phyloP scores from a whole-genome alignment of 2,113 vertebrate genomes.

The Macrotus californicus region DNA sequence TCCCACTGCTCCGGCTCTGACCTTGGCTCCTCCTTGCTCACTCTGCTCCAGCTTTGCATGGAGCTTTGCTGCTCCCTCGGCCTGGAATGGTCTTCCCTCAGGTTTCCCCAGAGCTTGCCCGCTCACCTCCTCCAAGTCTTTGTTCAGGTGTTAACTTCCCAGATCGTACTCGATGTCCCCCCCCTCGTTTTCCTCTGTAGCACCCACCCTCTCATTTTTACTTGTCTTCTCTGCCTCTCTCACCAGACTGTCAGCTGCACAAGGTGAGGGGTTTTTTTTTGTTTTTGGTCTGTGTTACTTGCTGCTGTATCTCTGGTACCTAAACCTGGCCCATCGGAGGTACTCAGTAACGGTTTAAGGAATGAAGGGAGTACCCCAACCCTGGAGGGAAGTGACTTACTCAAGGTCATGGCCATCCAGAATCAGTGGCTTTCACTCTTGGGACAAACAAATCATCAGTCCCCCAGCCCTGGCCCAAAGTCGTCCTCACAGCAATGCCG shows the following conservation, averaged over 20 bases:
- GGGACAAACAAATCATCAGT: neutral
- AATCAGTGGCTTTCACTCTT: neutral
- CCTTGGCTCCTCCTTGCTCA: neutral
- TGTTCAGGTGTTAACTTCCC: neutral
- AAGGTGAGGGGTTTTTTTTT: neutral
- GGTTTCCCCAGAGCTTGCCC: neutral
- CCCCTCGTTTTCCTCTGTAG: neutral
- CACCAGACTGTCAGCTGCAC: neutral
- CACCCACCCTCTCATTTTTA: neutral
- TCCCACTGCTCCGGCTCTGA: neutral
- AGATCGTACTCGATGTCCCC: no score
- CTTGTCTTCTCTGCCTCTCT: neutral
- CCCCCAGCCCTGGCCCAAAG: neutral
- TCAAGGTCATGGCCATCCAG: neutral
- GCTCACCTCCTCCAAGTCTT: neutral
- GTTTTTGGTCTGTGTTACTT: neutral
- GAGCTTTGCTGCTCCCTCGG: neutral
- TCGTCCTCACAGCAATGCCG: neutral
- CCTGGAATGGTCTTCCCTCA: neutral
- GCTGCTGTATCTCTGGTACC: neutral
- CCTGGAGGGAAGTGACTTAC: neutral
- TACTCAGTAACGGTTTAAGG: neutral
- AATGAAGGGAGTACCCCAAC: neutral
- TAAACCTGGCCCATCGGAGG: neutral
- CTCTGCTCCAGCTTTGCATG: neutral